Evolutionary conservation across 2,888 invertebrate species (phyloP).

Genomic region (Ornithoptera alexandrae): DNA sequence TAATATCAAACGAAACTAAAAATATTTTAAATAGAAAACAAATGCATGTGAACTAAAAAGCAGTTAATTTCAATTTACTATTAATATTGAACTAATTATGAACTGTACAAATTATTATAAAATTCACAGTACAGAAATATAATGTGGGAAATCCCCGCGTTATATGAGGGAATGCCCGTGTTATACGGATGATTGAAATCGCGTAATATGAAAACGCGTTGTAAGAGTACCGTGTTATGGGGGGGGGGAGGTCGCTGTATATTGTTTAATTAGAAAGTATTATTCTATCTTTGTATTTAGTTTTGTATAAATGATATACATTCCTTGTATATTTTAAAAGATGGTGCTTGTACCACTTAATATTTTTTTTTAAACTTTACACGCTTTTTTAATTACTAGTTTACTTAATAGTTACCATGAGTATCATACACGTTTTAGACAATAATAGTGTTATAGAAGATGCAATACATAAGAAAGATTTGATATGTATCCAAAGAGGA

Average conservation of each 20-base stretch:
- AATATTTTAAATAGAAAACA: no score
- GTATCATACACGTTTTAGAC: constrained; percentile 22
- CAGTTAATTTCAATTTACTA: no score
- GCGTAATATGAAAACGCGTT: no score
- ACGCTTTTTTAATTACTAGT: background rate
- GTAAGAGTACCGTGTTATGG: no score
- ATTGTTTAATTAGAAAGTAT: constrained; percentile 17
- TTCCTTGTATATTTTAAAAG: constrained; percentile 3
- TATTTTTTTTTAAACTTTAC: constrained; percentile 2
- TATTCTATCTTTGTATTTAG: background rate
- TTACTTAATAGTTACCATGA: constrained; percentile 23
- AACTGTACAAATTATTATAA: no score
- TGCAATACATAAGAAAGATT: constrained; percentile 5
- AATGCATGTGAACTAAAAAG: no score
- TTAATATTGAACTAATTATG: no score
- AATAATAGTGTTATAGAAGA: constrained; percentile 21
- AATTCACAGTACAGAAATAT: no score
- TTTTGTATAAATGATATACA: constrained; percentile 1
- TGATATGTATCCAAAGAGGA: constrained; percentile 19
- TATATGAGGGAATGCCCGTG: no score
- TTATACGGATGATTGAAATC: no score
- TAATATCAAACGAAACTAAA: no score
- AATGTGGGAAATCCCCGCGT: no score
- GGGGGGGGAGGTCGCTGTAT: background rate
- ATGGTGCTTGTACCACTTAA: background rate